Evolutionary conservation across 2,113 vertebrate genomes (phyloP), one percentile per base, ranked within the genome.

Genomic region (Festucalex cinctus): DNA sequence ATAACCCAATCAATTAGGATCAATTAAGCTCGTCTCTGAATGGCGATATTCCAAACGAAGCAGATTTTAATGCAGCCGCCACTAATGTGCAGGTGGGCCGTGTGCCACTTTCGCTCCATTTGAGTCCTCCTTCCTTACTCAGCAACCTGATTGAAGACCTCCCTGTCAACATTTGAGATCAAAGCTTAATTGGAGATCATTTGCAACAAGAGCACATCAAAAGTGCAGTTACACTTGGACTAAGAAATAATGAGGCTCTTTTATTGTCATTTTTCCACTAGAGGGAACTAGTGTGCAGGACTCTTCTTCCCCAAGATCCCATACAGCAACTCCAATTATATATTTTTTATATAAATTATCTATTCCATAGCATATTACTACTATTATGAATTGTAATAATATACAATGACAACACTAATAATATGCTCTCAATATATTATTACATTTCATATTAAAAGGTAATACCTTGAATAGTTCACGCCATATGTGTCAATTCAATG

Each of bases 1-100:
- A 91, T 91, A 91, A 75, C 74, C 61, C 88, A 92, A 91, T 91
- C 85, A 90, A 89, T 89, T 92, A 83, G 72, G 90, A 90, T 90
- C 86, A 89, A 86, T 89, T 89, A 82, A 66, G 75, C 58, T 82
- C 74, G 86, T 89, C 76, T 89, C 77, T 85, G 73, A 80, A 83
- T 79, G 76, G 83, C 87, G 75, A 83, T 88, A 86, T 87, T 85
- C 86, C 83, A 85, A 88, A 87, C 82, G 79, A 79, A 85, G 83
- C 87, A 90, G 77, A 82, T 87, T 83, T 91, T 90, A 91, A 92
- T 91, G 87, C 83, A 88, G 79, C 76, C 60, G 77, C 20, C 59
- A 39, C 81, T 89, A 90, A 88, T 88, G 87, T 77, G 70, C 77
- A 70, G 79, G 77, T 84, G 79, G 79, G 76, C 77, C 75, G 79